Evolutionary conservation across 2,797 vertebrate species (phyloP).

Genomic region (Moxostoma hubbsi): DNA sequence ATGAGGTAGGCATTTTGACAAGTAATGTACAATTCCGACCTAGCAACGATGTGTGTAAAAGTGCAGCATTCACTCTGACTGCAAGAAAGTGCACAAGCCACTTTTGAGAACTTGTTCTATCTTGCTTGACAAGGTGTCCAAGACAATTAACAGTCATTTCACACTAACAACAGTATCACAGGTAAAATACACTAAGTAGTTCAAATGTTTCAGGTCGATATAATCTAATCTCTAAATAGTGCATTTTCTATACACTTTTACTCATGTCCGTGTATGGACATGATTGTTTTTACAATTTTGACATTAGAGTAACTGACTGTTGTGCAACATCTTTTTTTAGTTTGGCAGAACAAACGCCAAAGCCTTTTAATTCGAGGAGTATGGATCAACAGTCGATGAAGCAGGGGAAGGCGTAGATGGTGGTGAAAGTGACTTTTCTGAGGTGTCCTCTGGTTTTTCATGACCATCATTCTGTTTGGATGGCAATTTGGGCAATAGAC

Average conservation of each 20-base stretch:
- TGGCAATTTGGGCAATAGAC: conserved; percentile 82
- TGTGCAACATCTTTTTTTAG: neutral
- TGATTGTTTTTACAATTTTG: conserved; percentile 18
- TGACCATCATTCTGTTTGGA: conserved; percentile 79
- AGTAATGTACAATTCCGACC: conserved; percentile 17
- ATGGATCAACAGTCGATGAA: conserved; percentile 85
- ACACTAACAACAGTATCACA: conserved; percentile 60
- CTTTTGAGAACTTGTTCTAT: conserved; percentile 14
- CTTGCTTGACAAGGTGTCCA: conserved; percentile 37
- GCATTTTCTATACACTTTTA: conserved; percentile 17
- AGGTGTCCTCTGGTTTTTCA: conserved; percentile 88
- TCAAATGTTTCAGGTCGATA: conserved; percentile 60
- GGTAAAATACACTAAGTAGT: conserved; percentile 80
- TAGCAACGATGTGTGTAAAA: conserved; percentile 28
- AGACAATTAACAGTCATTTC: conserved; percentile 12
- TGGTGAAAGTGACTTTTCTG: conserved; percentile 89
- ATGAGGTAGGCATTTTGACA: conserved; percentile 53
- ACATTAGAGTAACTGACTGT: conserved; percentile 20
- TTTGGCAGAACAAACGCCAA: conserved; percentile 31
- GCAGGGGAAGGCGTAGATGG: conserved; percentile 88
- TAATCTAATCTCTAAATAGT: conserved; percentile 18
- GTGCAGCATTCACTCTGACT: conserved; percentile 21
- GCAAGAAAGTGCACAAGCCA: conserved; percentile 33
- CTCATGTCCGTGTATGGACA: neutral
- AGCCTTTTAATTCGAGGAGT: conserved; percentile 71